Base-by-base conservation (phyloP, 1,140 invertebrate species). In the Euura saliciscinereae region DNA sequence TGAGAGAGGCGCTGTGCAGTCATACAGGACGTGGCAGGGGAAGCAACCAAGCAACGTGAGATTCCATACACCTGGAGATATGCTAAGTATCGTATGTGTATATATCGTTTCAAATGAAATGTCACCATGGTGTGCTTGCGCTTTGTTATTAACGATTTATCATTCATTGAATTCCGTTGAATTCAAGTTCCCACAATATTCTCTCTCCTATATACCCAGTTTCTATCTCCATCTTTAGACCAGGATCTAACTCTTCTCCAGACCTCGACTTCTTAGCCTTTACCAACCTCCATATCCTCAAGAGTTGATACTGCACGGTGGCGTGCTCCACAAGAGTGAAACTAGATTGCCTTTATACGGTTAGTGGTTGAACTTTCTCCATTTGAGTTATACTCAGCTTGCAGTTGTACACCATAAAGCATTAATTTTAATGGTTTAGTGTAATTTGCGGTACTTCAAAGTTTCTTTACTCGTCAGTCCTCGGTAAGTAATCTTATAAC, bases 71-170 rank as follows among this genome's bases (percentile, higher is more conserved):
- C 28, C 28, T 28, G 28, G 1, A 28, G 28, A 28, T 59, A 28
- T 59, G 51, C 51, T 59, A 59, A n/a, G 6, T 11, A 59, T n/a
- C 6, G 13, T 59, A 6, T 59, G n/a, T 3, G 51, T n/a, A 59
- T 59, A 6, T 59, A 6, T n/a, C 3, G 51, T 59, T 11, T 7
- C 11, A 59, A n/a, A n/a, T 28, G 28, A 28, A 28, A 28, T 28
- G 28, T 28, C 28, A 28, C 28, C 28, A 28, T 28, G 28, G 28
- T 28, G 51, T n/a, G 51, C 51, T 28, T 11, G 51, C 51, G 51
- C 51, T 59, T 59, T 59, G 51, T 59, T 59, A 59, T 59, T 59
- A 59, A 59, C 51, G 51, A 59, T 59, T 59, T 59, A 59, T 59
- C 51, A 59, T 6, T n/a, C 51, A 59, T 59, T 59, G 51, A 59